Base-by-base conservation (phyloP, 2,113 vertebrate species). In the Scartelaos histophorus region DNA sequence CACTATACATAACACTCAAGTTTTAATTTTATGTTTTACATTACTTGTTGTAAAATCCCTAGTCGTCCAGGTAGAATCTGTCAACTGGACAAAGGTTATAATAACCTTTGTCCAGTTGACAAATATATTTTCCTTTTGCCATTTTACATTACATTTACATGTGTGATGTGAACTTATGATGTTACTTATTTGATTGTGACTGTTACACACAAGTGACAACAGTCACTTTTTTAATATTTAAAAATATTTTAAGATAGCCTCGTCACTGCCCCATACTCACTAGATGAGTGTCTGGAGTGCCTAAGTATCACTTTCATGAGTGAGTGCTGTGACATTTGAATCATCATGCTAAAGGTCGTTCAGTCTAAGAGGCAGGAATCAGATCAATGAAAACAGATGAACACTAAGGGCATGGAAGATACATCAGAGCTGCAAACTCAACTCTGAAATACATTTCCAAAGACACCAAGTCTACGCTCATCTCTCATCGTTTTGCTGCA, bases 281-380 rank as follows among this genome's bases (percentile, higher is more conserved):
- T 21, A 21, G 51, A 10, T 19, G n/a, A 21, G n/a, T 21, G 51
- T 54, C 51, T n/a, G 51, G 22, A 34, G 15, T 34, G 58, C 25
- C 6, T 29, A 61, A 61, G 79, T 83, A 81, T 91, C 80, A 68
- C 69, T 91, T 88, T 89, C 86, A 84, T 45, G 72, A 24, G 49
- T 79, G 70, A 80, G 66, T 56, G 76, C 72, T 71, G 71, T 93
- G 87, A 87, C 88, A 87, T 92, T 91, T 90, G 24, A 71, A 62
- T 86, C 71, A 78, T 83, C 91, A 91, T 88, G 87, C 87, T 87
- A 88, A 64, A 78, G 76, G 80, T 76, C 69, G n/a, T 77, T 73
- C 71, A 72, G 57, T 75, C 58, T 61, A 17, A 61, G 74, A 80
- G 57, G 47, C 67, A 75, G 72, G 76, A 74, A 86, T 73, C 74